phyloP scores from a whole-genome alignment of 2,888 invertebrate genomes.

The Euproctis similis region DNA sequence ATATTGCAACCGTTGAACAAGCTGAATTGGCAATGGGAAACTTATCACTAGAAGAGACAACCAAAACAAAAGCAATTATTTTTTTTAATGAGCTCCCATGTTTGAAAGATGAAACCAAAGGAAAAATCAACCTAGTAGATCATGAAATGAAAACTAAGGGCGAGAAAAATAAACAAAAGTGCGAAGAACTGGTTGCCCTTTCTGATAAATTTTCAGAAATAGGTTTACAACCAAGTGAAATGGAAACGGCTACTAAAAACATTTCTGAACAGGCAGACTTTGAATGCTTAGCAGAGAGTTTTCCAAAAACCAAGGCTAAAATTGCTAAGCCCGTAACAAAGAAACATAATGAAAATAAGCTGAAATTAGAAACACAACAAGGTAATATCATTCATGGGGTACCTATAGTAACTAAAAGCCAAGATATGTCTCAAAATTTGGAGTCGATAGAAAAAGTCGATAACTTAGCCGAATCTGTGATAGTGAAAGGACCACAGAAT shows the following conservation, averaged over 20 bases:
- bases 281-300: constrained; percentile 15
- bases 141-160: constrained; percentile 27
- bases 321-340: constrained; percentile 58
- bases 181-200: constrained; percentile 4
- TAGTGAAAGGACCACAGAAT: too few species aligned
- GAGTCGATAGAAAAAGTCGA: too few species aligned
- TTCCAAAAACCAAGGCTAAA: constrained; percentile 43
- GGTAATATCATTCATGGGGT: too few species aligned
- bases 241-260: neutral
- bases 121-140: too few species aligned
- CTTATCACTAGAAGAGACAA: constrained; percentile 1
- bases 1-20: neutral
- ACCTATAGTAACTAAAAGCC: too few species aligned
- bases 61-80: neutral
- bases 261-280: constrained; percentile 1
- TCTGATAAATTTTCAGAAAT: constrained; percentile 1
- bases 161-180: constrained; percentile 30
- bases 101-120: neutral
- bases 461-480: too few species aligned
- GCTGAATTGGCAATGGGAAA: neutral
- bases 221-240: neutral
- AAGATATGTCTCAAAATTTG: too few species aligned
- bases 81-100: neutral
- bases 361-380: constrained; percentile 5
- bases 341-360: constrained; percentile 37